These are phyloP conservation scores for Lophochroa leadbeateri DNA, from an alignment of 2,113 vertebrate genomes.

Conservation along the genomic window DNA sequence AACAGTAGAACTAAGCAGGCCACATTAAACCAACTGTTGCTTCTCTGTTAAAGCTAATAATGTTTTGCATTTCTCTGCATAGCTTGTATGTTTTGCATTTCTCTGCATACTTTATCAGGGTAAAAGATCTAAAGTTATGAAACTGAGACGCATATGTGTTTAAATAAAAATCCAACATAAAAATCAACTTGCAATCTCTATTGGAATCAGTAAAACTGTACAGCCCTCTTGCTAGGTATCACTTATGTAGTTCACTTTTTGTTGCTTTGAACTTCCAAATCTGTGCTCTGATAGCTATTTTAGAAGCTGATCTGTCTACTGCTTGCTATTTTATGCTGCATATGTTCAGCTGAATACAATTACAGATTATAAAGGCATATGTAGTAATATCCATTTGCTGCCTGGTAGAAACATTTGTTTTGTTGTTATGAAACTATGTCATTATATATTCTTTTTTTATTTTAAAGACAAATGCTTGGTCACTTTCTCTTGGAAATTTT, in stretches of 20 bases:
- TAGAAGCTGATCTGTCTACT: slow-evolving; percentile 3
- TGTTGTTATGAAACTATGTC: not conserved
- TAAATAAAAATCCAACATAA: not conserved
- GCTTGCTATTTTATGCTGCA: not conserved
- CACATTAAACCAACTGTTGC: slow-evolving; percentile 74
- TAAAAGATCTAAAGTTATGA: not conserved
- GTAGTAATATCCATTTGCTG: not conserved
- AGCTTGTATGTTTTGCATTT: not conserved
- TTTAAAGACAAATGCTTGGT: not conserved
- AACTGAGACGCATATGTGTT: not conserved
- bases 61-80: not conserved
- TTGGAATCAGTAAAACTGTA: not conserved
- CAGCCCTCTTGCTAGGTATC: not conserved
- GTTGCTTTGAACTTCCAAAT: not conserved
- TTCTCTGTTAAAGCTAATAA: not conserved
- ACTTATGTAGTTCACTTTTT: not conserved
- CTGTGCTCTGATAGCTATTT: not conserved
- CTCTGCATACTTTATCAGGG: not conserved
- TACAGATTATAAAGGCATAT: slow-evolving; percentile 22
- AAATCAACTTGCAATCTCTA: not conserved
- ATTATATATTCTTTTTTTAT: not conserved
- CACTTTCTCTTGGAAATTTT: not conserved
- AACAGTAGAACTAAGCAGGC: not conserved
- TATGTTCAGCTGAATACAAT: not conserved
- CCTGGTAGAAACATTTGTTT: slow-evolving; percentile 19